Evolutionary conservation across 2,113 vertebrate genomes (phyloP).

Genomic region (Urocynchramus pylzowi): DNA sequence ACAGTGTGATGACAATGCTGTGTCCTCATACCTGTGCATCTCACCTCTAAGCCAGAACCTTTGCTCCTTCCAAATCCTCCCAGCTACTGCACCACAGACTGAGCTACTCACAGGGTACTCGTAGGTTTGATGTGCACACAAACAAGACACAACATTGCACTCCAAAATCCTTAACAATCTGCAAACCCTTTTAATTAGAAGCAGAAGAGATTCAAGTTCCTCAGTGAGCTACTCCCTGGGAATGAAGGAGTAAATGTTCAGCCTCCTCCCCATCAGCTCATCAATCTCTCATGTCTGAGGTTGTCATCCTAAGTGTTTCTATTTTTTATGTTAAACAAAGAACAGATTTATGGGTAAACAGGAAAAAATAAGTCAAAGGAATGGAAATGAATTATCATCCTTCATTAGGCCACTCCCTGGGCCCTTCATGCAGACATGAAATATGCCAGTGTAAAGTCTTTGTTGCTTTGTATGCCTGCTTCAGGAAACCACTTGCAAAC

Average conservation of each 20-base stretch:
- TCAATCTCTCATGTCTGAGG: not conserved
- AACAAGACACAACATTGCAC: not conserved
- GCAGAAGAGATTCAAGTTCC: not conserved
- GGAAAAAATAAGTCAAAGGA: slow-evolving; percentile 4
- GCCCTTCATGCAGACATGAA: not conserved
- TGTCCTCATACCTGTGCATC: not conserved
- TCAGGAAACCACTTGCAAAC: not conserved
- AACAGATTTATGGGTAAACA: slow-evolving; percentile 11
- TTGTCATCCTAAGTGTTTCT: not conserved
- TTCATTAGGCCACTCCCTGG: not conserved
- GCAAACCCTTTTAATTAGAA: not conserved
- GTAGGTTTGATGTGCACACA: not conserved
- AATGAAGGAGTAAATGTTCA: not conserved
- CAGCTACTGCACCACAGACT: not conserved
- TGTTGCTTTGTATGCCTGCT: not conserved
- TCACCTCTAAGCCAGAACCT: not conserved
- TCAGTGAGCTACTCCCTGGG: not conserved
- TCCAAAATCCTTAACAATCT: not conserved
- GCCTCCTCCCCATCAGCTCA: not conserved
- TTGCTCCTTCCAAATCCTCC: not conserved
- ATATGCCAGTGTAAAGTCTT: not conserved
- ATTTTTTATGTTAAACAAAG: not conserved
- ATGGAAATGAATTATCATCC: not conserved
- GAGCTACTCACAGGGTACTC: not conserved
- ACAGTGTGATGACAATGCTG: not conserved